Conservation (phyloP, 2,113 vertebrate species). For the Catharus minimus region DNA sequence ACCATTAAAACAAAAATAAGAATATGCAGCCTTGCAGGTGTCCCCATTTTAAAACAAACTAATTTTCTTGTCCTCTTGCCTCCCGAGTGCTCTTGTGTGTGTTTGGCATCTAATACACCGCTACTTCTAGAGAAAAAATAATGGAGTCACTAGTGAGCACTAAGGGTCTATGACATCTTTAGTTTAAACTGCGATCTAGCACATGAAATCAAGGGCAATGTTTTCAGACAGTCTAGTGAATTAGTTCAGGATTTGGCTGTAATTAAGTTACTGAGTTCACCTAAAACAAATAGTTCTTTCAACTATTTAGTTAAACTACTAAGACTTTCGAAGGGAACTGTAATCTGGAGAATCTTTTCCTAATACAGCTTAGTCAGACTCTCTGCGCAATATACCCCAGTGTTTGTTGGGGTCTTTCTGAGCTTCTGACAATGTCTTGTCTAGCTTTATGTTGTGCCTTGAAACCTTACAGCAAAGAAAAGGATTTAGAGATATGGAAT, state of each 20-base stretch:
- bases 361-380: constrained; percentile 72
- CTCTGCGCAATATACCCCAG: constrained; percentile 72
- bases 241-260: neutral
- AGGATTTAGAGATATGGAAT: constrained; percentile 71
- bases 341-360: constrained; percentile 72
- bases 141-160: neutral
- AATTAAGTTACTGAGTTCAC: neutral
- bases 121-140: neutral
- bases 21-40: neutral
- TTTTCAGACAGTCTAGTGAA: neutral
- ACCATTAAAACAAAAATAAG: neutral
- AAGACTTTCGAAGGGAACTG: constrained; percentile 70
- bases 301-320: constrained; percentile 82
- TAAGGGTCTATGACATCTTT: neutral
- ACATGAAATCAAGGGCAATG: neutral
- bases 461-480: constrained; percentile 77
- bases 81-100: neutral
- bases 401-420: constrained; percentile 79
- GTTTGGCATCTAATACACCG: neutral
- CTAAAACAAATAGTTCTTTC: neutral
- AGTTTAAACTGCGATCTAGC: neutral
- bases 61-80: neutral
- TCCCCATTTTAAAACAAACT: neutral
- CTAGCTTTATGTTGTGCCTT: constrained; percentile 82
- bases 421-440: constrained; percentile 80